Base-by-base conservation (phyloP, 2,113 vertebrate species). In the Cyrtonyx montezumae region DNA sequence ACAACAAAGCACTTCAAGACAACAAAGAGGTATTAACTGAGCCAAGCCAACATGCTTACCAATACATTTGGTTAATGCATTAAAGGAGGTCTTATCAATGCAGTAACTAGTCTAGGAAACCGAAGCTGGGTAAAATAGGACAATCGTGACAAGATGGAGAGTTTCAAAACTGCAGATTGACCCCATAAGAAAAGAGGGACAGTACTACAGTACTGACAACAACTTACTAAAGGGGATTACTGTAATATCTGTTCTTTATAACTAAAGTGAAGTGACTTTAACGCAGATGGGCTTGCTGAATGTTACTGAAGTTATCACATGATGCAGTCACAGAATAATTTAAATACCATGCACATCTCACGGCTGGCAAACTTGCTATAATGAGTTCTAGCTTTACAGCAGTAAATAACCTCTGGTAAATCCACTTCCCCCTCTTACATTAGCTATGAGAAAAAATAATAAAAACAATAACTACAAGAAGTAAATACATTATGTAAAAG, bases 181-280 rank as follows among this genome's bases (percentile, higher is more conserved):
- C 42, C 34, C 42, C 42, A 42, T 0, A 4, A 81, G 21, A 34
- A 88, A 84, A 75, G 0, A 42, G 2, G 12, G 28, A 68, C 56
- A 67, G 1, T 4, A 25, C 37, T 76, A 28, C n/a, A 75, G 17
- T 3, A 26, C 59, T 67, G 70, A 65, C 22, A 76, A 25, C 1
- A 8, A 93, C 87, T 89, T 88, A 36, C 65, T 40, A 70, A 84
- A 93, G n/a, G 19, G 20, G 37, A 58, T 88, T 89, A 78, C 88
- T 91, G 88, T 76, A 95, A 46, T 95, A 94, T 37, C 75, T 88
- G 8, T 73, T 96, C 79, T 93, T 91, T 87, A 83, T 91, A 97
- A 96, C 93, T 94, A 94, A 92, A 84, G 82, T 46, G 45, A 85
- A 87, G 34, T 73, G 56, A 77, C 37, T 90, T 95, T 91, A 62